A percentile compares a stretch with the other conserved stretches of the same genome.
Evolutionary conservation across 64 coral and sea anemone species (phyloP).

Genomic region (Montipora foliosa): DNA sequence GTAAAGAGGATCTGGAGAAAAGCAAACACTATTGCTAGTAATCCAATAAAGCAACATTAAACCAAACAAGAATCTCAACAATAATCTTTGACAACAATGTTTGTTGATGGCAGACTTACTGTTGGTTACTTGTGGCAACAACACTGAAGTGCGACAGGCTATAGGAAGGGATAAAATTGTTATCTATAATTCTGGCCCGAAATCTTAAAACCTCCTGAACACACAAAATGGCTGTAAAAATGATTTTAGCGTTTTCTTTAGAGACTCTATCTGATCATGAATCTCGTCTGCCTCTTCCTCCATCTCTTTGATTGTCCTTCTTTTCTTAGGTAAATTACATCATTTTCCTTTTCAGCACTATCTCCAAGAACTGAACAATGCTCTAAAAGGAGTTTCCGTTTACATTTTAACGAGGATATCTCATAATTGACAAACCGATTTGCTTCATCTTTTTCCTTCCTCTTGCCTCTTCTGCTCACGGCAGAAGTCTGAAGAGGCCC

Average conservation of each 20-base stretch:
- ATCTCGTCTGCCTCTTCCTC: not conserved
- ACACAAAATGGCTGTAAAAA: not conserved
- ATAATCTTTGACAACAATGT: not conserved
- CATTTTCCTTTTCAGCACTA: constrained; percentile 37
- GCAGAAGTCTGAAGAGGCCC: not conserved
- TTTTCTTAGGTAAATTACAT: constrained; percentile 25
- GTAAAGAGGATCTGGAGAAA: too few relatives aligned
- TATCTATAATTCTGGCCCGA: not conserved
- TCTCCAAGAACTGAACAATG: not conserved
- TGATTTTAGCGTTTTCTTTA: not conserved
- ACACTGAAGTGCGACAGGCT: not conserved
- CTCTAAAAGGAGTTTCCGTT: not conserved
- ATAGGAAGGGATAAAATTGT: not conserved
- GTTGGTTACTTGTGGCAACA: not conserved
- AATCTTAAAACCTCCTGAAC: not conserved
- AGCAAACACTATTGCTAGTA: not conserved
- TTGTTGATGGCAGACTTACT: not conserved
- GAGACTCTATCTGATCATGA: not conserved
- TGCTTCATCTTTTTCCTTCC: not conserved
- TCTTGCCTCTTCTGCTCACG: not conserved
- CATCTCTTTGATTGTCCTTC: constrained; percentile 17
- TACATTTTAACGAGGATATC: not conserved
- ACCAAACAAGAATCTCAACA: not conserved
- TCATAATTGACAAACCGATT: not conserved
- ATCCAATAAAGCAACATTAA: not conserved